A percentile compares a stretch with the other conserved stretches of the same genome.
These are phyloP conservation scores for Callocephalon fimbriatum DNA, from an alignment of 2,113 vertebrate species.

Conservation along the genomic window DNA sequence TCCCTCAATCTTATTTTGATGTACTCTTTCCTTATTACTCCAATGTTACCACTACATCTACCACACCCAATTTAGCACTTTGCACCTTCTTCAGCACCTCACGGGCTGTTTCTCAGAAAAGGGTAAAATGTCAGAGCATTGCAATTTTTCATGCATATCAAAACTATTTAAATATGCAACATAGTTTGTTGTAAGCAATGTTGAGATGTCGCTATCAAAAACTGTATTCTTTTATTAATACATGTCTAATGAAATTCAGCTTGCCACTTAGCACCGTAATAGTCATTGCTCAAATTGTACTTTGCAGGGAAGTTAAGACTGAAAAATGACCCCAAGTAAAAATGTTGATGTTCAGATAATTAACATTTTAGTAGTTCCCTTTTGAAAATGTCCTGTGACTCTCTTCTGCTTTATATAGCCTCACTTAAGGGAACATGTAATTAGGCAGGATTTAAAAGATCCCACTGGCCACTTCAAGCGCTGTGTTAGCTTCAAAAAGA, in stretches of 20 bases:
- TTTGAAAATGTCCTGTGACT: neutral
- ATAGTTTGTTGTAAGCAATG: neutral
- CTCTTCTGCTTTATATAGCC: neutral
- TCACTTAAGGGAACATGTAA: neutral
- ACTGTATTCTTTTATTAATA: neutral
- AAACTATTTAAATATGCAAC: neutral
- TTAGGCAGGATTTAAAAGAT: neutral
- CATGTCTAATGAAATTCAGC: neutral
- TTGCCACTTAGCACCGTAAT: neutral
- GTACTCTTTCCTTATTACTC: neutral
- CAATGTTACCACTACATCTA: neutral
- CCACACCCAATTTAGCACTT: neutral
- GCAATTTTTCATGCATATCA: neutral
- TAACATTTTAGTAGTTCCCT: neutral
- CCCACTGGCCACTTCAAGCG: neutral
- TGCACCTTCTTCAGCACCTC: neutral
- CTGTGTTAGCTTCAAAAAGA: neutral
- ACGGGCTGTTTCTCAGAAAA: neutral
- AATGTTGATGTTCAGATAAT: slow-evolving; percentile 5
- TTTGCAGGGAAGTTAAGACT: neutral
- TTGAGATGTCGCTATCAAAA: neutral
- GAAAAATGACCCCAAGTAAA: neutral
- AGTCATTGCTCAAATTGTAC: neutral
- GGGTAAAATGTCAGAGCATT: neutral
- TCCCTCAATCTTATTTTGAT: neutral